phyloP scores from a whole-genome alignment of 2,797 vertebrate genomes.

The Cephalopachus bancanus region DNA sequence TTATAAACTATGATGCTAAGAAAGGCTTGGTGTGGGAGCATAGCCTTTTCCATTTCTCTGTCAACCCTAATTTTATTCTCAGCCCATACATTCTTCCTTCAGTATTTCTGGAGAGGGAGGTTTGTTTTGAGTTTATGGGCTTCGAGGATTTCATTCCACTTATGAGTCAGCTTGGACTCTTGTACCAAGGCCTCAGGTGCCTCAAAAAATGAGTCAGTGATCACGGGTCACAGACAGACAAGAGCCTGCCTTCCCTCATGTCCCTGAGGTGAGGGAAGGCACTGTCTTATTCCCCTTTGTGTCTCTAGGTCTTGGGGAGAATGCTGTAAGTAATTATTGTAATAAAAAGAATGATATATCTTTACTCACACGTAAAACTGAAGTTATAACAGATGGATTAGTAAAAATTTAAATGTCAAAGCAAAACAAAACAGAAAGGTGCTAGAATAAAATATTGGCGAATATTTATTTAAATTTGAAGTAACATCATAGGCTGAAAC shows the following conservation, averaged over 20 bases:
- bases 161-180: background rate
- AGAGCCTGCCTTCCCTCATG: background rate
- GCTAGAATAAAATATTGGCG: constrained; percentile 2
- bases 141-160: background rate
- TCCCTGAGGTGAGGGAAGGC: background rate
- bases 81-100: background rate
- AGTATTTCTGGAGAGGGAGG: background rate
- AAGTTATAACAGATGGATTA: constrained; percentile 29
- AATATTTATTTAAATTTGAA: constrained; percentile 41
- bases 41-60: background rate
- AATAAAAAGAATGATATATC: background rate
- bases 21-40: background rate
- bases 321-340: background rate
- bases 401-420: constrained; percentile 16
- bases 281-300: background rate
- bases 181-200: background rate
- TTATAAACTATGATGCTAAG: constrained; percentile 42
- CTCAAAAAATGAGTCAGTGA: background rate
- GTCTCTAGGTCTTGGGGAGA: background rate
- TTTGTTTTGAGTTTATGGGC: background rate
- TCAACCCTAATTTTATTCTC: background rate
- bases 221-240: background rate
- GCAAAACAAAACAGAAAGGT: constrained; percentile 28
- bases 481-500: background rate
- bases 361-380: constrained; percentile 22